phyloP scores from a whole-genome alignment of 2,888 invertebrate species.

The Sesia apiformis region DNA sequence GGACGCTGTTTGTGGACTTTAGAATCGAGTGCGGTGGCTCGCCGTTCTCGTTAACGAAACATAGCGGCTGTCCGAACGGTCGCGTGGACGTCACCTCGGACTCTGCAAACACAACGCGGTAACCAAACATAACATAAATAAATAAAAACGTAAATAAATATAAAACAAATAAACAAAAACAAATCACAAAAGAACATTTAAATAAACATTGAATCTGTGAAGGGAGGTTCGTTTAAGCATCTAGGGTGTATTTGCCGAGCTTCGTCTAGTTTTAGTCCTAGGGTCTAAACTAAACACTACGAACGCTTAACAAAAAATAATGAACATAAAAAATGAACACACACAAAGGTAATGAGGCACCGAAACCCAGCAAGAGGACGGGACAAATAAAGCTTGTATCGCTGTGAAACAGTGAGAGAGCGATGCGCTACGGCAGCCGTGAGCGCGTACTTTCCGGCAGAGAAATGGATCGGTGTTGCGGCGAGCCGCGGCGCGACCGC shows the following conservation, averaged over 20 bases:
- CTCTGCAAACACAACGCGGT: constrained; percentile 62
- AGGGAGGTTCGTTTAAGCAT: constrained; percentile 50
- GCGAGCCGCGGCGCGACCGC: constrained; percentile 78
- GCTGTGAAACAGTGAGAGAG: constrained; percentile 54
- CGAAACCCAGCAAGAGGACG: constrained; percentile 52
- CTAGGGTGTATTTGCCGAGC: constrained; percentile 57
- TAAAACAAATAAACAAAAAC: constrained; percentile 8
- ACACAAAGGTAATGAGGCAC: constrained; percentile 57
- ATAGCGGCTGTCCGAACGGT: constrained; percentile 87
- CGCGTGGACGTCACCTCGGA: constrained; percentile 76
- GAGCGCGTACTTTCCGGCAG: constrained; percentile 87
- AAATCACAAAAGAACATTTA: constrained; percentile 4
- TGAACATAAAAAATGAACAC: constrained; percentile 49
- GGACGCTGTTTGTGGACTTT: constrained; percentile 67
- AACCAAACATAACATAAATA: constrained; percentile 58
- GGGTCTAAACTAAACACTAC: constrained; percentile 58
- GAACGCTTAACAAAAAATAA: constrained; percentile 50
- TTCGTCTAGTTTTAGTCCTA: constrained; percentile 55
- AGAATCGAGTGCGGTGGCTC: constrained; percentile 70
- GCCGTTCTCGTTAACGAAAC: constrained; percentile 76
- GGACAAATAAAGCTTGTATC: constrained; percentile 58
- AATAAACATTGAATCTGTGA: constrained; percentile 33
- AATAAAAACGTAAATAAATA: constrained; percentile 19
- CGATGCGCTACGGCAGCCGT: constrained; percentile 57
- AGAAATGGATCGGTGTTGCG: constrained; percentile 88